Base-by-base conservation (phyloP, 2,797 vertebrate species). In the Mallotus villosus region DNA sequence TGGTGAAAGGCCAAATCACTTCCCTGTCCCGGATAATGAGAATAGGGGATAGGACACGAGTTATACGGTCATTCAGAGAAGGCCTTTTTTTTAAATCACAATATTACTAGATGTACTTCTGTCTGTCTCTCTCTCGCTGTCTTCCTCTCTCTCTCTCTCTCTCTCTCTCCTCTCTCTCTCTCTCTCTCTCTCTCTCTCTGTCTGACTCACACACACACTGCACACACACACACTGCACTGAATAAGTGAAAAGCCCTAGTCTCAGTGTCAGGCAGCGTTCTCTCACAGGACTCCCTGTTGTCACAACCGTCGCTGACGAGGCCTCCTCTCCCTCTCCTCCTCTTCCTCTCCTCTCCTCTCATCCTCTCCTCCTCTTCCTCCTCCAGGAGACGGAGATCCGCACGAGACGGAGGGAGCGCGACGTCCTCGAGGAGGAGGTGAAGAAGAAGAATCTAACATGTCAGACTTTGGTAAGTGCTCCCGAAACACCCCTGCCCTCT, bases 381-480 rank as follows among this genome's bases (percentile, higher is more conserved):
- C 76, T 81, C 78, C 85, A 94, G 94, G 92, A 93, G 90, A 92
- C 86, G 74, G 92, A 93, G 86, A 90, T 92, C 89, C 89, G 87
- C 89, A 90, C 81, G 88, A 94, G 86, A 81, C 87, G 84, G 77
- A 91, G 90, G 82, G 91, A 93, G 91, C 91, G 91, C 81, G 87
- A 91, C 88, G 85, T 85, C 77, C 91, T 92, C 68, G 88, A 92
- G 68, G 88, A 89, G 72, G 91, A 92, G 89, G 91, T 93, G 90
- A 92, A 92, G 90, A 93, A 90, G 87, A 93, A 90, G 84, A 92
- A 91, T 88, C 91, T 93, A 90, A 93, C 92, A 94, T 94, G 94
- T 90, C 92, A 94, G 93, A 94, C 92, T 88, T 91, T 94, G 92
- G 93, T 94, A 89, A 94, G 94, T 90, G 91, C 82, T 87, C 87